Evolutionary conservation across 2,888 invertebrate species (phyloP), one percentile per base, ranked within the genome.

Genomic region (Dioctria rufipes): DNA sequence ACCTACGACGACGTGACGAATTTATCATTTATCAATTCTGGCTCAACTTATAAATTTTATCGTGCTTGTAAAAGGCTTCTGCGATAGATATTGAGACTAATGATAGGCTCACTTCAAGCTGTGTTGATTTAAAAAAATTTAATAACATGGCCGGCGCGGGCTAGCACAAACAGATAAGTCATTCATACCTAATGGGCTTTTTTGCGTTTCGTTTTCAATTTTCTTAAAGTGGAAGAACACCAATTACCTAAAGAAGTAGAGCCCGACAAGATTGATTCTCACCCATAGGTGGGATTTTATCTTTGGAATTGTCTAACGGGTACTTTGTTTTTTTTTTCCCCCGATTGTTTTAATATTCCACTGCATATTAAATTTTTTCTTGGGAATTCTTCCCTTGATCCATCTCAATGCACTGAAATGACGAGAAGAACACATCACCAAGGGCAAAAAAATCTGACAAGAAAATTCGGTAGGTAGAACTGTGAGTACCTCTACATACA

Each of bases 231-330:
- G 61, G 77, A 77, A 49, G 63, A 77, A 77, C 13, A 63, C 77
- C 77, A 77, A 77, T 77, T 77, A 77, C 77, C 46, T 75, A n/a
- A 63, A 63, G 63, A 61, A 58, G 58, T 60, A n/a, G 42, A 43
- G 60, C 51, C 58, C 73, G 42, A 60, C 73, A 73, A 73, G 73
- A 73, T 73, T 60, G 73, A 73, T 73, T 73, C 42, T 73, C 73
- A 73, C 58, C 73, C 73, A 73, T 73, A 73, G 73, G 73, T 73
- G 73, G 73, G 73, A 73, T 73, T 60, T 51, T 39, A 73, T 73
- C 63, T 49, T 43, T 3, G 5, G 40, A 49, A 46, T 46, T 77
- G n/a, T 77, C 61, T 77, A 77, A 77, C 77, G 77, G 77, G 46
- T 63, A 63, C 77, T 61, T 63, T 40, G 8, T 37, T 9, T 71